These are phyloP conservation scores for Nerophis lumbriciformis DNA, from an alignment of 2,113 vertebrate species.

Conservation along the genomic window DNA sequence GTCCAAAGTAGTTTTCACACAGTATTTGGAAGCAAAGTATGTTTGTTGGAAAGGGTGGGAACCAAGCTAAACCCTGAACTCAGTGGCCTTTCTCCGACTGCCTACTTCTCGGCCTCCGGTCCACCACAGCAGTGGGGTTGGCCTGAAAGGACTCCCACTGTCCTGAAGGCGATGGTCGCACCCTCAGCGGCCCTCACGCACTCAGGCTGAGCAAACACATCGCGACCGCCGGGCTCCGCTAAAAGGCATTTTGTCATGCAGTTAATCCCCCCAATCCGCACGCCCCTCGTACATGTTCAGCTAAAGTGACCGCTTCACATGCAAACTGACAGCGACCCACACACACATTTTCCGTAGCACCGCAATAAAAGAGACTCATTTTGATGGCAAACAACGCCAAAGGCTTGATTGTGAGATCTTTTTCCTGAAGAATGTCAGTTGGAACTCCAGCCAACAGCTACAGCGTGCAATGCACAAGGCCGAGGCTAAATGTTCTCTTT, in stretches of 20 bases:
- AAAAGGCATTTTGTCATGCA: slow-evolving; percentile 45
- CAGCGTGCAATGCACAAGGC: not conserved
- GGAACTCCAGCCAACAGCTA: slow-evolving; percentile 25
- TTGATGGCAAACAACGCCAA: slow-evolving; percentile 52
- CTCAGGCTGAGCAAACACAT: slow-evolving; percentile 56
- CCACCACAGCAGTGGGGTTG: slow-evolving; percentile 11
- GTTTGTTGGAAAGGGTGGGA: slow-evolving; percentile 3
- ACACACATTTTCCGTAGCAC: slow-evolving; percentile 58
- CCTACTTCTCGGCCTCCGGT: slow-evolving; percentile 16
- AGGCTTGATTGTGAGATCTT: slow-evolving; percentile 43
- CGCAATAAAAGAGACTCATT: slow-evolving; percentile 53
- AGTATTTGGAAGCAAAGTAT: not conserved
- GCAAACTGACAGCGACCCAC: slow-evolving; percentile 46
- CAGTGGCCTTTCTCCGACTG: slow-evolving; percentile 24
- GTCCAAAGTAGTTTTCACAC: slow-evolving; percentile 1
- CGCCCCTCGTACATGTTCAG: slow-evolving; percentile 29
- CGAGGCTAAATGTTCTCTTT: not conserved
- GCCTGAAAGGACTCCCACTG: slow-evolving; percentile 36
- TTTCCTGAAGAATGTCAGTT: slow-evolving; percentile 37
- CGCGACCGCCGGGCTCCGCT: slow-evolving; percentile 33
- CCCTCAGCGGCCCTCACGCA: slow-evolving; percentile 53
- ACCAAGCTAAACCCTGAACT: slow-evolving; percentile 33
- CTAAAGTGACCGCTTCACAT: slow-evolving; percentile 31
- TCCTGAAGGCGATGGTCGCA: slow-evolving; percentile 12
- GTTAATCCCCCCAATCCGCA: slow-evolving; percentile 39